phyloP scores from a whole-genome alignment of 2,113 vertebrate genomes.

The Lagopus muta region DNA sequence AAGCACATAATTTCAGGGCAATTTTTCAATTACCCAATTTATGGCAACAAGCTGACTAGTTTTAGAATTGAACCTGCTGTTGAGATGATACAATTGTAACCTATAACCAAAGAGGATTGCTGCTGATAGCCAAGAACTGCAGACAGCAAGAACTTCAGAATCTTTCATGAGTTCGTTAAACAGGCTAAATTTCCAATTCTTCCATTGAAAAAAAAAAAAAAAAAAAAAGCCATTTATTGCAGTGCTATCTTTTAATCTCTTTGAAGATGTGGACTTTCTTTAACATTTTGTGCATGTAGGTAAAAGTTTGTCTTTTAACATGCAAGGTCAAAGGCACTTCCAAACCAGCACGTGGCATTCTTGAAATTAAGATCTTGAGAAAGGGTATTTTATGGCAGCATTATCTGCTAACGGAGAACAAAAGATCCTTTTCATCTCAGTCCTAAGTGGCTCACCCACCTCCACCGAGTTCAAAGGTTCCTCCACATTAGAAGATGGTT shows the following conservation, averaged over 20 bases:
- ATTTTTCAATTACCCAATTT: background rate
- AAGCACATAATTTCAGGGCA: background rate
- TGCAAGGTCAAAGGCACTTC: conserved; percentile 36
- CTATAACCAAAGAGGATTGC: background rate
- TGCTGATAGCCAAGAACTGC: background rate
- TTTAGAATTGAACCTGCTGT: background rate
- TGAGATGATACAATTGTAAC: background rate
- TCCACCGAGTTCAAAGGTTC: conserved; percentile 18
- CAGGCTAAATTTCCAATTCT: background rate
- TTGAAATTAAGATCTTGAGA: conserved; percentile 10
- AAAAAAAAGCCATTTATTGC: background rate
- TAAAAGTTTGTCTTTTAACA: conserved; percentile 43
- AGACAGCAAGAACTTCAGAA: background rate
- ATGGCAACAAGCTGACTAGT: background rate
- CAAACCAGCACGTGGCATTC: conserved; percentile 44
- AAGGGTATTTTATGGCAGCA: conserved; percentile 1
- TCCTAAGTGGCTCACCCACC: background rate
- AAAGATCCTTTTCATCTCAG: conserved; percentile 15
- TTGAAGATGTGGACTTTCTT: conserved; percentile 31
- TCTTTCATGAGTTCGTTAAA: background rate
- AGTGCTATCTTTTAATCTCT: background rate
- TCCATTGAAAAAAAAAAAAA: background rate
- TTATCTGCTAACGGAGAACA: conserved; percentile 34
- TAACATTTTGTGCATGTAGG: background rate
- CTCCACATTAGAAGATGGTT: background rate